Evolutionary conservation across 2,888 invertebrate genomes (phyloP).

Genomic region (Hedya salicella): DNA sequence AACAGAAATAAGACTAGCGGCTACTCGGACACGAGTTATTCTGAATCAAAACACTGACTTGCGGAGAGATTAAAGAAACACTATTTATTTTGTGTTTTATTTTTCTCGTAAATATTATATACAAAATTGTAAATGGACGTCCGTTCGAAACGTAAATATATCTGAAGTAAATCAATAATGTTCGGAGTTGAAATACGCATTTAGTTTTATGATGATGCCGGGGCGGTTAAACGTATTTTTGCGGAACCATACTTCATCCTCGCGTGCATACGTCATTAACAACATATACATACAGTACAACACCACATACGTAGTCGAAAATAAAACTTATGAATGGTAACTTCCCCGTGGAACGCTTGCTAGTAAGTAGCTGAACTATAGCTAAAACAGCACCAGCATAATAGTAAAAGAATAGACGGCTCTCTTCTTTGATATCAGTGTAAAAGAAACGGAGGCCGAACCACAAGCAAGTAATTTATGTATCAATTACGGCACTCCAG

Average conservation of each 20-base stretch:
- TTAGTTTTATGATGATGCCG: conserved; percentile 76
- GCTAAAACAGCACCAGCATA: no score
- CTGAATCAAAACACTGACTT: conserved; percentile 51
- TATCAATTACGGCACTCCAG: no score
- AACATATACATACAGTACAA: neutral
- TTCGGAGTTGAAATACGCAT: conserved; percentile 63
- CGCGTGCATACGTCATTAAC: conserved; percentile 46
- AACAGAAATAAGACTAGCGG: conserved; percentile 42
- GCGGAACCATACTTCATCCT: conserved; percentile 50
- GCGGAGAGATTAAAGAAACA: conserved; percentile 51
- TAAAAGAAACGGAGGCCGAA: no score
- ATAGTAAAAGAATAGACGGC: no score
- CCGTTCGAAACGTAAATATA: conserved; percentile 72
- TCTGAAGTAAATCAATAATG: conserved; percentile 76
- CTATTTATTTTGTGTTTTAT: conserved; percentile 55
- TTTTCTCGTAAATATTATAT: conserved; percentile 65
- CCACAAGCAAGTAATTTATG: no score
- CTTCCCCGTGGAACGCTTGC: no score
- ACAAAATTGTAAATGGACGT: conserved; percentile 70
- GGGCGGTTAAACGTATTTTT: conserved; percentile 66
- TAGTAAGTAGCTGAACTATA: no score
- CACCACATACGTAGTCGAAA: neutral
- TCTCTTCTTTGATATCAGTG: no score
- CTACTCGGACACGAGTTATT: conserved; percentile 54
- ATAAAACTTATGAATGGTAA: conserved; percentile 1